Percentiles rank a stretch among this genome's conserved stretches.
Conservation (phyloP, 2,113 vertebrate species). For the Coryphaenoides rupestris region DNA sequence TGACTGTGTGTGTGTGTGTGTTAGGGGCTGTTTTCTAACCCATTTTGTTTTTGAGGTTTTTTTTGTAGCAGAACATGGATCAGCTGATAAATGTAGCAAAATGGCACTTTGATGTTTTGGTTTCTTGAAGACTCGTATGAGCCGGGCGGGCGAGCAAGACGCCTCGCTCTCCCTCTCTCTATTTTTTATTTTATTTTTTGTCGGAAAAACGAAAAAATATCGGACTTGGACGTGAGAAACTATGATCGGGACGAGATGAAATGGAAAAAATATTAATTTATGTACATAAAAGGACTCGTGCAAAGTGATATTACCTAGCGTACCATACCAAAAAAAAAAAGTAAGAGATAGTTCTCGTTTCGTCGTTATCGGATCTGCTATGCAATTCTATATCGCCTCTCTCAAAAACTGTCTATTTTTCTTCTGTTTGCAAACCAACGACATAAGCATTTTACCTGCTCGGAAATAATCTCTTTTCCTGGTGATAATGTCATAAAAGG, state of each 20-base stretch:
- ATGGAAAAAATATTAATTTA: not conserved
- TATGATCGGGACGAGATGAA: not conserved
- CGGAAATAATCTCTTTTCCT: slow-evolving; percentile 74
- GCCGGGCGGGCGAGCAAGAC: slow-evolving; percentile 28
- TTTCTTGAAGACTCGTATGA: slow-evolving; percentile 42
- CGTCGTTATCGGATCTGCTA: slow-evolving; percentile 88
- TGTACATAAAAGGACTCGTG: slow-evolving; percentile 58
- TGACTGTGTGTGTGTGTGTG: slow-evolving; percentile 32
- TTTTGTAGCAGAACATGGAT: slow-evolving; percentile 65
- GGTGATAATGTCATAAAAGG: slow-evolving; percentile 72
- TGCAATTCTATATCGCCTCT: slow-evolving; percentile 85
- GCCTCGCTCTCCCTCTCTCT: no score
- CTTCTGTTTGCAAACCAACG: slow-evolving; percentile 74
- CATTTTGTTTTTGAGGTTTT: slow-evolving; percentile 66
- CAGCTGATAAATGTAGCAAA: slow-evolving; percentile 90
- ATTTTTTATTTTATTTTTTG: no score
- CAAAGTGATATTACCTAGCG: slow-evolving; percentile 73
- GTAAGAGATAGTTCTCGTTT: slow-evolving; percentile 71
- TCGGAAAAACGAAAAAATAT: no score
- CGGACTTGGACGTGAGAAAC: not conserved
- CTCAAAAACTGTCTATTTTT: slow-evolving; percentile 73
- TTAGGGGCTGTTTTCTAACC: slow-evolving; percentile 62
- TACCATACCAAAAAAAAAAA: slow-evolving; percentile 85
- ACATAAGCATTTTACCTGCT: slow-evolving; percentile 84
- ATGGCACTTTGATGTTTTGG: slow-evolving; percentile 82